Evolutionary conservation across 2,113 vertebrate species (phyloP).

Genomic region (Bubo scandiacus): DNA sequence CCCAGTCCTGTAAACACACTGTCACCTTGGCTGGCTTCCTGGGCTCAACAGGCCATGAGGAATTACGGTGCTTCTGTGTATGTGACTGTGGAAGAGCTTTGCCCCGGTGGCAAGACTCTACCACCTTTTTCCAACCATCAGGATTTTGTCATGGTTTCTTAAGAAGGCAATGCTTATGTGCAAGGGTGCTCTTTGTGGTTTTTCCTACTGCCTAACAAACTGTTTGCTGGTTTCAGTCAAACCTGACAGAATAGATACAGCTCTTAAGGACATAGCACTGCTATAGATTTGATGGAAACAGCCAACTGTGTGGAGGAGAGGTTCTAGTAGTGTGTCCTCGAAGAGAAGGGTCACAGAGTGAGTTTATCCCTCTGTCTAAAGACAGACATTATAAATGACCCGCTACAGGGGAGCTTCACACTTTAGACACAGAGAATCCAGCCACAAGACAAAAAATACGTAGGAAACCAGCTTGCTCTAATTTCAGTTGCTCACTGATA

Average conservation of each 20-base stretch:
- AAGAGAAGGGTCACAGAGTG: not conserved
- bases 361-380: not conserved
- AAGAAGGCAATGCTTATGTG: not conserved
- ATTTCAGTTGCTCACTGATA: not conserved
- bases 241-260: not conserved
- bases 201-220: not conserved
- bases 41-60: not conserved
- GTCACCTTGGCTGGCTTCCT: accelerated
- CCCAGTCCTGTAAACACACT: not conserved
- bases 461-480: not conserved
- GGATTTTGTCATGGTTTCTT: not conserved
- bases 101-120: accelerated
- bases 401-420: not conserved
- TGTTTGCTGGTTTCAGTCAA: not conserved
- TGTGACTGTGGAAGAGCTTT: not conserved
- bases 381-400: not conserved
- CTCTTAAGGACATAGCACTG: not conserved
- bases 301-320: not conserved
- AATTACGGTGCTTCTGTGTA: not conserved
- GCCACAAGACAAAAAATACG: not conserved
- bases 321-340: not conserved
- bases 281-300: not conserved
- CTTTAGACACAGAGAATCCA: not conserved
- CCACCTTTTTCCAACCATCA: not conserved
- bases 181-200: not conserved